These are phyloP conservation scores for Chelonus formosanus DNA, from an alignment of 2,888 invertebrate species.

Conservation along the genomic window DNA sequence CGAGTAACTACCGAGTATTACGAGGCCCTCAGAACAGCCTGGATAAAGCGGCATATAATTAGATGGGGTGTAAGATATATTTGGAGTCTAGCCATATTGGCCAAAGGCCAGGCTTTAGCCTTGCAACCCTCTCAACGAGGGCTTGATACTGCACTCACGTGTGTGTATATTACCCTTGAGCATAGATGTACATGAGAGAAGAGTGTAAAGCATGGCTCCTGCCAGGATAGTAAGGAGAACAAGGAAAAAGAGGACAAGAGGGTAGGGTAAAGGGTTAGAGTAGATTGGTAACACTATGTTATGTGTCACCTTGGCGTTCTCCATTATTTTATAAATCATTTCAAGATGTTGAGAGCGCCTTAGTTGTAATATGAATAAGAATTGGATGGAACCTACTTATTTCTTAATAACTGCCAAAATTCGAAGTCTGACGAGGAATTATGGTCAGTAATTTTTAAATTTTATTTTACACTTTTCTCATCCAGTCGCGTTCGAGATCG, in stretches of 20 bases:
- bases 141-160: conserved; percentile 9
- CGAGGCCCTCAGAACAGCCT: conserved; percentile 58
- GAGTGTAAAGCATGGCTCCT: conserved; percentile 36
- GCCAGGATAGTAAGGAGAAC: conserved; percentile 22
- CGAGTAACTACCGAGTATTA: conserved; percentile 58
- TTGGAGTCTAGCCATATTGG: conserved; percentile 63
- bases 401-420: conserved; percentile 1
- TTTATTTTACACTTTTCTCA: too few species aligned
- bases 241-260: conserved; percentile 12
- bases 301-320: conserved; percentile 32
- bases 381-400: conserved; percentile 25
- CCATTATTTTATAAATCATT: conserved; percentile 37
- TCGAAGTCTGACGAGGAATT: background rate
- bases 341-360: conserved; percentile 30
- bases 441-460: background rate
- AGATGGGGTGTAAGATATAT: conserved; percentile 64
- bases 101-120: conserved; percentile 49
- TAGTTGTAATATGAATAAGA: conserved; percentile 34
- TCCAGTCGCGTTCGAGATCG: too few species aligned
- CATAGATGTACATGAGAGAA: conserved; percentile 23
- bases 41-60: conserved; percentile 65
- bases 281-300: conserved; percentile 47
- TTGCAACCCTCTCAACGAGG: conserved; percentile 26
- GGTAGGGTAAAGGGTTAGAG: conserved; percentile 34
- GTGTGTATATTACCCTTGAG: conserved; percentile 12